Percentiles rank a stretch among this genome's conserved stretches.
These are phyloP conservation scores for Stenopsyche tienmushanensis DNA, from an alignment of 1,140 invertebrate species.

Conservation along the genomic window DNA sequence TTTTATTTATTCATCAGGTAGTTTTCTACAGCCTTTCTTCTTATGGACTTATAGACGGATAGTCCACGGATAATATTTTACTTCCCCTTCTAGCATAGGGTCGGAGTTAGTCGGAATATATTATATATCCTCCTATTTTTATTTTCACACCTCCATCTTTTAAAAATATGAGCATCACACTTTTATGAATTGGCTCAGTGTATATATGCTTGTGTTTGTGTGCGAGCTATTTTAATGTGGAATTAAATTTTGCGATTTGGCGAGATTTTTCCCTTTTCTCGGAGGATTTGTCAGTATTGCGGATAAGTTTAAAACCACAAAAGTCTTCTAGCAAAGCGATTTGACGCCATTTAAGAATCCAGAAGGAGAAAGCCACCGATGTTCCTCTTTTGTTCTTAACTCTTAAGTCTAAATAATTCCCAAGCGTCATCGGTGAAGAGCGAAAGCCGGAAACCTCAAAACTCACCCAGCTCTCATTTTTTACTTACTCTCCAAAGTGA, in stretches of 20 bases:
- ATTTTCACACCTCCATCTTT: no score
- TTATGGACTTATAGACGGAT: not conserved
- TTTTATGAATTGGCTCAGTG: no score
- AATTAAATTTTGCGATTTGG: no score
- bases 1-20: constrained; percentile 39
- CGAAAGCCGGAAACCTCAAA: constrained; percentile 33
- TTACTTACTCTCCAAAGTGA: not conserved
- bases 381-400: constrained; percentile 33
- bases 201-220: no score
- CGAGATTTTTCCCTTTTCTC: no score
- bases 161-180: no score
- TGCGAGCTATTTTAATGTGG: no score
- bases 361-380: constrained; percentile 10
- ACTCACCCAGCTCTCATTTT: constrained; percentile 1
- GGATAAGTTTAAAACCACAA: constrained; percentile 23
- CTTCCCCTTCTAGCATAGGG: not conserved
- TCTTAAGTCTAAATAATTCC: constrained; percentile 30
- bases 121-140: no score
- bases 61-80: constrained; percentile 7
- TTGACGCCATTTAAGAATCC: constrained; percentile 2
- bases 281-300: not conserved
- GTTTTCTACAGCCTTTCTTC: constrained; percentile 5
- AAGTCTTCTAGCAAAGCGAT: constrained; percentile 15
- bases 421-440: not conserved
- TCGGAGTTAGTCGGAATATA: constrained; percentile 12